Evolutionary conservation across 2,888 invertebrate genomes (phyloP), one percentile per base, ranked within the genome.

Genomic region (Synanthedon myopaeformis): DNA sequence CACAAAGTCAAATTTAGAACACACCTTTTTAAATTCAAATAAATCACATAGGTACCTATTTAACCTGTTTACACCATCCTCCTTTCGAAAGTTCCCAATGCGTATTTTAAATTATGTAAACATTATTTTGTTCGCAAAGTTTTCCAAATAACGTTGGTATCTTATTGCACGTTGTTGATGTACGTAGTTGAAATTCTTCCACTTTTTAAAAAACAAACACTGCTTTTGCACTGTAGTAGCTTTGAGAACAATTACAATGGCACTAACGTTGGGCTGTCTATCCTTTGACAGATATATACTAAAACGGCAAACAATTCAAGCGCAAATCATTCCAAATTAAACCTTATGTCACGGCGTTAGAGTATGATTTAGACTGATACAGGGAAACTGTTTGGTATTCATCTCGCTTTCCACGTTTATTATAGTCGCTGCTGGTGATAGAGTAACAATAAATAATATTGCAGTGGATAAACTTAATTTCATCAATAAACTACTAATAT

Each of bases 181-280:
- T 8, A 5, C 35, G 8, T 35, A 35, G 6, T 35, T 14, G 45
- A 14, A 45, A 45, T 6, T 13, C 45, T 45, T 45, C 45, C 14
- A 45, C 45, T 45, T 45, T 45, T 45, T 45, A 13, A 6, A 45
- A 45, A 42, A 45, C 45, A 45, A 13, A 49, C 49, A 19, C 19
- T 49, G 17, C 17, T 19, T 49, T 23, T 23, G 23, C 17, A 49
- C 23, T 49, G 49, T 14, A 49, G 17, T 49, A 35, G 64, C 75
- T 74, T 74, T 75, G 74, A 74, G 69, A 56, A 59, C 56, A 57
- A 52, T 65, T 59, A 74, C 75, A 76, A 75, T 76, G 63, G 61
- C 58, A 55, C 59, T 61, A 61, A 58, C 65, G 65, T 58, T 57
- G 55, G 49, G 55, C 52, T 56, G 56, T 54, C 55, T 53, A 53